phyloP scores from a whole-genome alignment of 2,797 vertebrate species.

The Diplodus sargus region DNA sequence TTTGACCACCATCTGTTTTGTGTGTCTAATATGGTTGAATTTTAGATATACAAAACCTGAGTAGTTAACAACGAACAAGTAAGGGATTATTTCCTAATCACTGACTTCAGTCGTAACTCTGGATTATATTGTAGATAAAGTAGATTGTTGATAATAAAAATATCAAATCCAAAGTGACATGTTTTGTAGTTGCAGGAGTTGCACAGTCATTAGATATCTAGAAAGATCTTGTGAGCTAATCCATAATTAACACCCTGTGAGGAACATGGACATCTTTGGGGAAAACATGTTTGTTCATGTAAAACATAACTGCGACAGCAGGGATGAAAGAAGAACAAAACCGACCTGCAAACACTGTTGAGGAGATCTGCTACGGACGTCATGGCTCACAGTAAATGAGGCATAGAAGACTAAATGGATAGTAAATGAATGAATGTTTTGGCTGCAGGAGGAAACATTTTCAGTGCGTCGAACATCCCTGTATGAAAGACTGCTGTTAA shows the following conservation, averaged over 20 bases:
- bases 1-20: not conserved
- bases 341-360: constrained; percentile 35
- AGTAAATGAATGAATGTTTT: constrained; percentile 56
- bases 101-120: no score
- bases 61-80: not conserved
- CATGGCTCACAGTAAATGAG: constrained; percentile 54
- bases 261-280: constrained; percentile 43
- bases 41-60: not conserved
- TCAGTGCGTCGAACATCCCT: constrained; percentile 5
- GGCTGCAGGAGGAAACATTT: constrained; percentile 52
- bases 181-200: constrained; percentile 23
- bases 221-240: constrained; percentile 39
- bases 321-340: constrained; percentile 32
- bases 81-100: not conserved
- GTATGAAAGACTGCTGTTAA: not conserved
- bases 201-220: constrained; percentile 27
- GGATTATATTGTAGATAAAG: not conserved
- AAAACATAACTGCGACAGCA: constrained; percentile 44
- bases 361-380: constrained; percentile 30
- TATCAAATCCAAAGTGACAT: not conserved
- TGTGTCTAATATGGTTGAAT: not conserved
- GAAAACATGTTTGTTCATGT: constrained; percentile 53
- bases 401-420: constrained; percentile 48
- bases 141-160: not conserved
- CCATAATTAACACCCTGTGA: constrained; percentile 57